A percentile compares a stretch with the other conserved stretches of the same genome.
Conservation (phyloP, 37 sponge, comb jelly and placozoan species). For the Tethya wilhelma region DNA sequence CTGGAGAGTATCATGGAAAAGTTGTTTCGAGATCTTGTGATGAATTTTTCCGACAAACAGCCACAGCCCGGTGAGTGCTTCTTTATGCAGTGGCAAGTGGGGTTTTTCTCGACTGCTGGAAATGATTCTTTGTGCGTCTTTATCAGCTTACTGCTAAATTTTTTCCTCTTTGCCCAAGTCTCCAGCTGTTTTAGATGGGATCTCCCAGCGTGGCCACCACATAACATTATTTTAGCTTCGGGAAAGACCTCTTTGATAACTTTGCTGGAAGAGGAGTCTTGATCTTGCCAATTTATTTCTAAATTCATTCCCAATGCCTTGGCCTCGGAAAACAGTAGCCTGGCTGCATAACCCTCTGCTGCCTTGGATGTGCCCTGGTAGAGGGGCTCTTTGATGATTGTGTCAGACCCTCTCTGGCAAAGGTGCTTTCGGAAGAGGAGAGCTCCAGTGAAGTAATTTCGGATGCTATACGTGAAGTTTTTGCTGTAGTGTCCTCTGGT, state of each 20-base stretch:
- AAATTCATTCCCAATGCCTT: constrained; percentile 37
- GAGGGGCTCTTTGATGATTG: constrained; percentile 15
- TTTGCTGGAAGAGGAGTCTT: too few species aligned
- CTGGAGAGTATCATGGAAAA: not conserved
- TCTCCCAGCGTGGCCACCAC: constrained; percentile 47
- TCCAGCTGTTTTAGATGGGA: constrained; percentile 23
- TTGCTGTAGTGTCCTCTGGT: constrained; percentile 9
- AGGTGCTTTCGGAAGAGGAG: constrained; percentile 38
- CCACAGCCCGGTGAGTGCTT: constrained; percentile 37
- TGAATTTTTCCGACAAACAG: constrained; percentile 34
- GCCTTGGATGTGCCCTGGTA: constrained; percentile 38
- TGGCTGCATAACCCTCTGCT: constrained; percentile 49
- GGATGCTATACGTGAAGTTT: constrained; percentile 23
- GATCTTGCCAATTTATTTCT: too few species aligned
- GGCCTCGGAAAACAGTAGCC: constrained; percentile 12
- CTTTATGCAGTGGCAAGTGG: constrained; percentile 30
- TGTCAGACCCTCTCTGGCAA: constrained; percentile 35
- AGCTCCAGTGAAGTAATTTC: constrained; percentile 22
- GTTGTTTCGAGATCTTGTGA: too few species aligned
- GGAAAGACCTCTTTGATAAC: constrained; percentile 18
- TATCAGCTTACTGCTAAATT: not conserved
- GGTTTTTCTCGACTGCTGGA: constrained; percentile 14
- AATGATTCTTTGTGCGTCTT: constrained; percentile 7
- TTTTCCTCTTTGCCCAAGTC: constrained; percentile 10
- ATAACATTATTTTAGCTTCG: constrained; percentile 22